These are phyloP conservation scores for Sylvicola cinctus DNA, from an alignment of 2,888 invertebrate species.

Conservation along the genomic window DNA sequence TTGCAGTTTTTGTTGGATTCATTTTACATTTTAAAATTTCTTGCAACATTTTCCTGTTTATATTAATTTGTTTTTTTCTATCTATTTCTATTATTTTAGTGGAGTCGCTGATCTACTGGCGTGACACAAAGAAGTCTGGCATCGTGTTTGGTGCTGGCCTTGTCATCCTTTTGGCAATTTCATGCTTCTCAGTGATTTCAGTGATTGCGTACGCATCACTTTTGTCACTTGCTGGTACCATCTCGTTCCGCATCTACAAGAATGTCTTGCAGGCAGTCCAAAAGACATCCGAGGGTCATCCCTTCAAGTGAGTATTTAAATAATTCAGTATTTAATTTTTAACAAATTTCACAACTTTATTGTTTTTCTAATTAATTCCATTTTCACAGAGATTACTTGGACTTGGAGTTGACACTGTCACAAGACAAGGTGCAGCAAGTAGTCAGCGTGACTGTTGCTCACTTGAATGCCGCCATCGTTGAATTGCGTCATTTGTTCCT, in stretches of 20 bases:
- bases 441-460: slow-evolving; percentile 68
- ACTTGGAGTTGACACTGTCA: slow-evolving; percentile 68
- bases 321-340: not conserved
- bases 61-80: no score
- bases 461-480: slow-evolving; percentile 58
- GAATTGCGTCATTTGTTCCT: slow-evolving; percentile 86
- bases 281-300: slow-evolving; percentile 91
- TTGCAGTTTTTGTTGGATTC: no score
- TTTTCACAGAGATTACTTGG: slow-evolving; percentile 52
- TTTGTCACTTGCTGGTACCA: slow-evolving; percentile 63
- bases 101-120: slow-evolving; percentile 95
- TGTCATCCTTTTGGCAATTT: slow-evolving; percentile 76
- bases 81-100: slow-evolving; percentile 34
- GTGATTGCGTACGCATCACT: slow-evolving; percentile 87
- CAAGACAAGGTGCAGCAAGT: slow-evolving; percentile 81
- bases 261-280: slow-evolving; percentile 87
- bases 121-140: slow-evolving; percentile 85
- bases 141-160: slow-evolving; percentile 81
- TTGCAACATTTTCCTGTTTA: no score
- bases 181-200: slow-evolving; percentile 87
- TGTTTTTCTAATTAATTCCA: slow-evolving; percentile 4
- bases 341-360: not conserved
- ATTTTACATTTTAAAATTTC: no score
- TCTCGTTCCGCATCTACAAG: slow-evolving; percentile 92
- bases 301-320: slow-evolving; percentile 77